A percentile compares a stretch with the other conserved stretches of the same genome.
phyloP scores from a whole-genome alignment of 2,797 vertebrate species.

The Xiphorhynchus erythropygius region DNA sequence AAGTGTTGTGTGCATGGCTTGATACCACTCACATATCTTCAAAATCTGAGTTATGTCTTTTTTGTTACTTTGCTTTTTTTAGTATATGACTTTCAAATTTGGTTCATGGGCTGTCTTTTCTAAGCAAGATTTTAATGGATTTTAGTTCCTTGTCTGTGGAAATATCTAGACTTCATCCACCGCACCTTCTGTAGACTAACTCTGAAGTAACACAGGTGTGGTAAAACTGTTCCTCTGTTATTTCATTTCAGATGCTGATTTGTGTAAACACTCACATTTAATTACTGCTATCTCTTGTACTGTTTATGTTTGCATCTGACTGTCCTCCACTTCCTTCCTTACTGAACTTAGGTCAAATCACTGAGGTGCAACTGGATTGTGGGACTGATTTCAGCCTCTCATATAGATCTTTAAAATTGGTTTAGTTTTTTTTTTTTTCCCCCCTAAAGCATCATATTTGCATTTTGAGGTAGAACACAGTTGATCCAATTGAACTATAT shows the following conservation, averaged over 20 bases:
- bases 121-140: not conserved
- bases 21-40: not conserved
- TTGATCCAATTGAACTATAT: not conserved
- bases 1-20: rapidly evolving
- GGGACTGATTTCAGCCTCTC: not conserved
- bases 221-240: not conserved
- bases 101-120: not conserved
- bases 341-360: not conserved
- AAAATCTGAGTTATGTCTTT: not conserved
- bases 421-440: not conserved
- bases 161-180: not conserved
- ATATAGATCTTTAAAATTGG: not conserved
- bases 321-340: not conserved
- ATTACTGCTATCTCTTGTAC: not conserved
- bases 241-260: not conserved
- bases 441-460: not conserved
- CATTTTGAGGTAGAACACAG: not conserved
- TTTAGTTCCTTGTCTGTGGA: not conserved
- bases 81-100: not conserved
- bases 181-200: not conserved
- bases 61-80: not conserved
- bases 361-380: not conserved
- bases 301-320: not conserved
- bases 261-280: not conserved
- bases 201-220: not conserved